Base-by-base conservation (phyloP, 2,888 invertebrate genomes). In the Azorinus chamasolen region DNA sequence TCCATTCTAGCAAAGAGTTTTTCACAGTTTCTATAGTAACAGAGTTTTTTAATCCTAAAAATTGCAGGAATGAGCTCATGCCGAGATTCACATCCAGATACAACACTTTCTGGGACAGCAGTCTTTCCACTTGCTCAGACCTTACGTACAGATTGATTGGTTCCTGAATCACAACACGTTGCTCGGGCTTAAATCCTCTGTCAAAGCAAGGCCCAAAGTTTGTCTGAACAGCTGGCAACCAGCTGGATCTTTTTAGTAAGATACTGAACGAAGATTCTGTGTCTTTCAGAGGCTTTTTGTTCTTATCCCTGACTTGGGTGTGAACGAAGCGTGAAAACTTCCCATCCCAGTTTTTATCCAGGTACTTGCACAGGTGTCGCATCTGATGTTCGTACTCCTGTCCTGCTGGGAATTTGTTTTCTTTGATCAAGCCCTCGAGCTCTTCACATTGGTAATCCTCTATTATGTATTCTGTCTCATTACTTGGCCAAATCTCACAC, bases 221-320 rank as follows among this genome's bases (percentile, higher is more conserved):
- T 0, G 51, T 76, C 70, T 83, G 63, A 16, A 79, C 27, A 0
- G 87, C 87, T 12, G 91, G 92, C 24, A 91, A 62, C 92, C 92
- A 92, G 12, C 69, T 58, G 16, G 84, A 51, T 2, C 76, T 78
- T 45, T 80, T 76, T 39, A 92, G 79, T 46, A 84, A 57, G 20
- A 90, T 83, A 62, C 86, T 83, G 62, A 92, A 90, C 0, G 92
- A 91, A 0, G 90, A 86, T 10, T 83, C 83, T 3, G 84, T 83
- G 4, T 87, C 85, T 18, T 73, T 57, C 6, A 88, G 65, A 1
- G 39, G 57, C 16, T 75, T 73, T 10, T 81, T 84, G 41, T 82
- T 83, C 24, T 70, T 74, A n/a, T 76, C 75, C 16, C 74, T 58
- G 5, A 89, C 68, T 25, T 77, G 59, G 0, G 86, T 83, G 8